phyloP scores from a whole-genome alignment of 2,888 invertebrate species.

The Mythimna vitellina region DNA sequence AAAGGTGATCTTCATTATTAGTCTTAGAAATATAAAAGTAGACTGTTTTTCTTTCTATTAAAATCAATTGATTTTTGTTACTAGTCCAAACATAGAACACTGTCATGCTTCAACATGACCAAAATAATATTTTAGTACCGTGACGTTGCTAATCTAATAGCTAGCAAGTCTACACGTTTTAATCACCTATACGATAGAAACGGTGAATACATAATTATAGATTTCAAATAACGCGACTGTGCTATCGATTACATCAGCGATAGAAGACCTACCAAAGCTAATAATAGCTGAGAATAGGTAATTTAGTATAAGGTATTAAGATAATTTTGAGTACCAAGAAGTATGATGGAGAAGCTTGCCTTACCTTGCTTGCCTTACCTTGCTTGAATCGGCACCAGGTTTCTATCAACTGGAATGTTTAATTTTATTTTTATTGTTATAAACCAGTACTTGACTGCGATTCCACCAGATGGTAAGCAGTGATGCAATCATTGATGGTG shows the following conservation, averaged over 20 bases:
- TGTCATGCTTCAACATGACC: too few relatives aligned
- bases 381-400: background rate
- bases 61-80: too few relatives aligned
- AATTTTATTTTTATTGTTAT: too few relatives aligned
- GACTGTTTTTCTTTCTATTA: too few relatives aligned
- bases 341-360: background rate
- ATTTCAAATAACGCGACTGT: slow-evolving; percentile 49
- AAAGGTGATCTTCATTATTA: too few relatives aligned
- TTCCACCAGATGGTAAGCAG: too few relatives aligned
- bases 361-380: too few relatives aligned
- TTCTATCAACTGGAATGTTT: background rate
- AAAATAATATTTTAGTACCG: too few relatives aligned
- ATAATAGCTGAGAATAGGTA: background rate
- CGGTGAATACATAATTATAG: slow-evolving; percentile 62
- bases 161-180: slow-evolving; percentile 44
- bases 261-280: background rate
- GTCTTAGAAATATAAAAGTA: too few relatives aligned
- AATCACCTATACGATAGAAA: slow-evolving; percentile 58
- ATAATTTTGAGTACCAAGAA: background rate
- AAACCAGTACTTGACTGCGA: too few relatives aligned
- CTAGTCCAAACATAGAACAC: too few relatives aligned
- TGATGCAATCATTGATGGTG: too few relatives aligned
- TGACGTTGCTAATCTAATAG: slow-evolving; percentile 23
- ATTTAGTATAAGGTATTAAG: background rate
- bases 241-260: slow-evolving; percentile 10